Percentiles rank a stretch among this genome's conserved stretches.
phyloP scores from a whole-genome alignment of 2,888 invertebrate genomes.

The Eledona agricola region DNA sequence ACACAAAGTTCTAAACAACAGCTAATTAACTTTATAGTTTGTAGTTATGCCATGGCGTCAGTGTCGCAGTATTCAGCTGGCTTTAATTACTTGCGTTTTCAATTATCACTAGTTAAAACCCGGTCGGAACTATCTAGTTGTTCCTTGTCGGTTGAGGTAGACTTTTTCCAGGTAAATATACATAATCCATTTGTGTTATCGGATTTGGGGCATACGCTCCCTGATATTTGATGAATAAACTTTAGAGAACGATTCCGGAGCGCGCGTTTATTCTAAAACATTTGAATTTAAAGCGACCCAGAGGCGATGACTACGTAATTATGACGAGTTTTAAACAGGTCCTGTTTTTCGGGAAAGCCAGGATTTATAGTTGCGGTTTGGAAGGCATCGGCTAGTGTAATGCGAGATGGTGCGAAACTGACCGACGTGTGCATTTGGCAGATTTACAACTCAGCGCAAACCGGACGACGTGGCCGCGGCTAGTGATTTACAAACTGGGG shows the following conservation, averaged over 20 bases:
- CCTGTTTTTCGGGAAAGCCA: constrained; percentile 33
- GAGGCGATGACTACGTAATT: constrained; percentile 38
- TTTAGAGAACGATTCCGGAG: constrained; percentile 19
- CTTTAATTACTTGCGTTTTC: constrained; percentile 51
- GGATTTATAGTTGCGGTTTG: constrained; percentile 50
- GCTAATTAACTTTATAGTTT: constrained; percentile 46
- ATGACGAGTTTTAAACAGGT: constrained; percentile 41
- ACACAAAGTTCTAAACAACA: constrained; percentile 45
- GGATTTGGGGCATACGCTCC: constrained; percentile 24
- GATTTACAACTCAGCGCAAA: constrained; percentile 56
- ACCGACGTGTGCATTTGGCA: constrained; percentile 59
- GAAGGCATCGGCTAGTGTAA: constrained; percentile 45
- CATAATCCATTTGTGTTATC: constrained; percentile 29
- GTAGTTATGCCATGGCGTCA: constrained; percentile 35
- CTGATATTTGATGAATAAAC: constrained; percentile 32
- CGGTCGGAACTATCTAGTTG: constrained; percentile 36
- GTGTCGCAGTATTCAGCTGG: constrained; percentile 45
- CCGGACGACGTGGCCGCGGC: constrained; percentile 48
- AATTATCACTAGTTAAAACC: constrained; percentile 47
- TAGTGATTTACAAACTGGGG: constrained; percentile 54
- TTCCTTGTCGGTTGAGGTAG: constrained; percentile 19
- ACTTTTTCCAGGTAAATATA: constrained; percentile 27
- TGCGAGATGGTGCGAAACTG: constrained; percentile 50
- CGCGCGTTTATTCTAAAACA: constrained; percentile 18
- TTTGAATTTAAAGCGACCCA: constrained; percentile 27